These are phyloP conservation scores for Lamellibrachia satsuma DNA, from an alignment of 2,888 invertebrate species.

Conservation along the genomic window DNA sequence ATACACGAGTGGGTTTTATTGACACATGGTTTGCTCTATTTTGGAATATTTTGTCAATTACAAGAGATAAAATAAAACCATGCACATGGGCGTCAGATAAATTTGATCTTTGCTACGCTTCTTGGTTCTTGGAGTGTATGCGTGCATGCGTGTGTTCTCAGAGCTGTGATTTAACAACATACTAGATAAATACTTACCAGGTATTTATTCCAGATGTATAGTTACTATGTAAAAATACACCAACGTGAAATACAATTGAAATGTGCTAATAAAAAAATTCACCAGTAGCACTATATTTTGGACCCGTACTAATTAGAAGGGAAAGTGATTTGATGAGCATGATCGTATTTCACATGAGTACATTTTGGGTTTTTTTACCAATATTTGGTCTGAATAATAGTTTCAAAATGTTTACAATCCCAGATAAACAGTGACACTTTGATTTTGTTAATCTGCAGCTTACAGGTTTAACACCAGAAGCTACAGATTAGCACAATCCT, in stretches of 20 bases:
- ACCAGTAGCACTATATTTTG: background rate
- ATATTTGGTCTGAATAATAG: background rate
- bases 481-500: background rate
- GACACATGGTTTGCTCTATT: background rate
- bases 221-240: background rate
- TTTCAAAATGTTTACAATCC: background rate
- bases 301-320: background rate
- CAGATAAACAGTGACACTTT: background rate
- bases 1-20: background rate
- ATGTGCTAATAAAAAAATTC: background rate
- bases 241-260: background rate
- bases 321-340: background rate
- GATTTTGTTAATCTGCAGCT: background rate
- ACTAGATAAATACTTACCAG: background rate
- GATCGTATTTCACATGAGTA: background rate
- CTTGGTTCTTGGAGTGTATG: background rate
- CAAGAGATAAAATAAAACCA: background rate
- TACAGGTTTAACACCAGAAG: background rate
- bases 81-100: background rate
- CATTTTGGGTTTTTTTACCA: background rate
- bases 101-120: background rate
- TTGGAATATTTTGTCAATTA: background rate
- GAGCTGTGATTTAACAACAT: background rate
- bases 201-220: background rate
- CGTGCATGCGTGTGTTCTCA: background rate